Conservation (phyloP, 2,888 invertebrate species). For the Drosophila rubida region DNA sequence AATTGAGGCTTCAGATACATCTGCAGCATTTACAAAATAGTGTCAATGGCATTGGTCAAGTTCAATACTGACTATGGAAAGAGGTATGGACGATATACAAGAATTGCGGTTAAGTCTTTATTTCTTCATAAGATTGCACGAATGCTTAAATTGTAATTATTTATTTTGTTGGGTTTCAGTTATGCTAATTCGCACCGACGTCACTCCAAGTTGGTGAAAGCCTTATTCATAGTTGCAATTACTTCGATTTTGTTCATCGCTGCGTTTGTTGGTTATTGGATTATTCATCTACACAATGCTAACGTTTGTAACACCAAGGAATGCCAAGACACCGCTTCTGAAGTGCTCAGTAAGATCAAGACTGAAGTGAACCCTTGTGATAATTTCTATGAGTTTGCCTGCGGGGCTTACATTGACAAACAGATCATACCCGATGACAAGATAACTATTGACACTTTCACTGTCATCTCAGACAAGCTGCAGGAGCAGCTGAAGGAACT, state of each 20-base stretch:
- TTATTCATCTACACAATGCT: neutral
- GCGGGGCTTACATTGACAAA: constrained; percentile 89
- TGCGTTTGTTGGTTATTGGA: neutral
- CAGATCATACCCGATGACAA: constrained; percentile 90
- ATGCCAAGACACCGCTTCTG: constrained; percentile 91
- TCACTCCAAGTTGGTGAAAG: neutral
- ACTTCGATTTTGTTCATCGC: neutral
- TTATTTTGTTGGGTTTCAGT: neutral
- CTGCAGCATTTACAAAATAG: no score
- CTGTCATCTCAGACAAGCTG: constrained; percentile 84
- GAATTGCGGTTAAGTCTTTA: no score
- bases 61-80: no score
- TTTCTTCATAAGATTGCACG: no score
- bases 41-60: no score
- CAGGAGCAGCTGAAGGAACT: constrained; percentile 85
- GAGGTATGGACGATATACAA: no score
- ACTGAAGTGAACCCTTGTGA: constrained; percentile 89
- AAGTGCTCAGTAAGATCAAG: constrained; percentile 89
- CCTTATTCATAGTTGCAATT: neutral
- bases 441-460: constrained; percentile 84
- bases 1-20: no score
- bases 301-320: constrained; percentile 89
- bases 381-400: constrained; percentile 91
- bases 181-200: neutral
- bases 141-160: no score